phyloP scores from a whole-genome alignment of 1,140 invertebrate species.

The Philaenus spumarius region DNA sequence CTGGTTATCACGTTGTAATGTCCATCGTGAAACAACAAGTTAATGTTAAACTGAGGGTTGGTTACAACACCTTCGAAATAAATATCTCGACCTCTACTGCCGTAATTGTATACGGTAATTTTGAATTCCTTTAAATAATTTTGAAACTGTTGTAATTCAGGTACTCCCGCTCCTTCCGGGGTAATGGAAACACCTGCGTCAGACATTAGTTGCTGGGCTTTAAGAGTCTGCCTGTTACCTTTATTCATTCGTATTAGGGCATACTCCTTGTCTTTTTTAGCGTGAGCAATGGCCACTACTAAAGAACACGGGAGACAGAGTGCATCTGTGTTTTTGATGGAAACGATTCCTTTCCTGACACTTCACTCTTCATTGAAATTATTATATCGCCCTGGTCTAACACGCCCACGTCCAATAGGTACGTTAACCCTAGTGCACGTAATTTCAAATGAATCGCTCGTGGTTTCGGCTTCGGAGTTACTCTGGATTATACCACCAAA shows the following conservation, averaged over 20 bases:
- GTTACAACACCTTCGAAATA: neutral
- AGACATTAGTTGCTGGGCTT: neutral
- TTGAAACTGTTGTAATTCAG: constrained; percentile 6
- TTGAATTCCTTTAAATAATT: neutral
- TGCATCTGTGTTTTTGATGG: constrained; percentile 8
- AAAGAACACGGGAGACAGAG: constrained; percentile 3
- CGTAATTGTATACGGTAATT: constrained; percentile 6
- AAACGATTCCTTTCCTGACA: neutral
- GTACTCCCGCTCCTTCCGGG: neutral
- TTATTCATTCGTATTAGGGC: neutral
- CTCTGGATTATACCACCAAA: constrained; percentile 6
- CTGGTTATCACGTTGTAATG: constrained; percentile 10
- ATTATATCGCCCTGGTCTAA: neutral
- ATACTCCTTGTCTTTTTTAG: neutral
- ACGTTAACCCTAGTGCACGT: neutral
- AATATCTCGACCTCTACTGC: neutral
- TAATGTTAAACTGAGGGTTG: neutral
- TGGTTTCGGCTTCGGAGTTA: neutral
- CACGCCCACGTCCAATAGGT: neutral
- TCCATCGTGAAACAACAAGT: neutral
- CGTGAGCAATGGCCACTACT: constrained; percentile 1
- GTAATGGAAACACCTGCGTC: neutral
- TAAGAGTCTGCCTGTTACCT: neutral
- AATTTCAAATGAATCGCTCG: neutral
- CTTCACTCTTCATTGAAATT: constrained; percentile 5